These are phyloP conservation scores for Cyphomyrus plagiostoma DNA, from an alignment of 2,113 vertebrate species.

Conservation along the genomic window DNA sequence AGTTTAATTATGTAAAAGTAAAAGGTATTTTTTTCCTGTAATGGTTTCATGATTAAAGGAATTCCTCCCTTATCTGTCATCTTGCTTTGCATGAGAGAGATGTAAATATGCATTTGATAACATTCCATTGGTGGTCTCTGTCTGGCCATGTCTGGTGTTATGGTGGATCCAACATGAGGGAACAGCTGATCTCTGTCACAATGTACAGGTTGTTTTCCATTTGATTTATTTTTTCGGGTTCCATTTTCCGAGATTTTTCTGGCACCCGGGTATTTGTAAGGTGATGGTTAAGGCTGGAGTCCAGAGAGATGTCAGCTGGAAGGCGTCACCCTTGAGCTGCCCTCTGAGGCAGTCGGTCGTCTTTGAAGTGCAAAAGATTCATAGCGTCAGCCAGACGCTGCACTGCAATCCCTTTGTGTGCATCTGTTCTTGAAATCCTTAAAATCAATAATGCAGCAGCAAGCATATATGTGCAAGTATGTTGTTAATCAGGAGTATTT, in stretches of 20 bases:
- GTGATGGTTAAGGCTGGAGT: slow-evolving; percentile 14
- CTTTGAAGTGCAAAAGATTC: slow-evolving; percentile 43
- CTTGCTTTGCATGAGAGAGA: slow-evolving; percentile 52
- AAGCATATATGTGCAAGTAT: neutral
- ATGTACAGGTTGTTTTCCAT: slow-evolving; percentile 35
- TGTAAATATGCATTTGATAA: slow-evolving; percentile 63
- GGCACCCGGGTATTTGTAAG: slow-evolving; percentile 9
- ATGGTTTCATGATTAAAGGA: slow-evolving; percentile 56
- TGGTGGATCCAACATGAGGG: slow-evolving; percentile 32
- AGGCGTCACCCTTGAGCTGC: neutral
- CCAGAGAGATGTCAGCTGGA: neutral
- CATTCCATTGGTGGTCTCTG: slow-evolving; percentile 59
- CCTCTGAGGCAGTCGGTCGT: slow-evolving; percentile 21
- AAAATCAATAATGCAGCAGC: neutral
- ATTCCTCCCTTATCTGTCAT: slow-evolving; percentile 61
- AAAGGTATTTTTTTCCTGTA: slow-evolving; percentile 31
- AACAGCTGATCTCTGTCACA: slow-evolving; percentile 48
- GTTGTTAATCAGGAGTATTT: neutral
- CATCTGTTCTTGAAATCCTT: neutral
- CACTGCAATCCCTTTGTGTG: neutral
- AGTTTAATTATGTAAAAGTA: slow-evolving; percentile 28
- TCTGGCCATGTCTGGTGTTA: slow-evolving; percentile 56
- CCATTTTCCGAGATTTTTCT: neutral
- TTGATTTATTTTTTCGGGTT: neutral
- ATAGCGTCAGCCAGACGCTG: slow-evolving; percentile 45